Percentiles rank a stretch among this genome's conserved stretches.
phyloP scores from a whole-genome alignment of 2,888 invertebrate genomes.

The Scelioninae gen. 2 region DNA sequence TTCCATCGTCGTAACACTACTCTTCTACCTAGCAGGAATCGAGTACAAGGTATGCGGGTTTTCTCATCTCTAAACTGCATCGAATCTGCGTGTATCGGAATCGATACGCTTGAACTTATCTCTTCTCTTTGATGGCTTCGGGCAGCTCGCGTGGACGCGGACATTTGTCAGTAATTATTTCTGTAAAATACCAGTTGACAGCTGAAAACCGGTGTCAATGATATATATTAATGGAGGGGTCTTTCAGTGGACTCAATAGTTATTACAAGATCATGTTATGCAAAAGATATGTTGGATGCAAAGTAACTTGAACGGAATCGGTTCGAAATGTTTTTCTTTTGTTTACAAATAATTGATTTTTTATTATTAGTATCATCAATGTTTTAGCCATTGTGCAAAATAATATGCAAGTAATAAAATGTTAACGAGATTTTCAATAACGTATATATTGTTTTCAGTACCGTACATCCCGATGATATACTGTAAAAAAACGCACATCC shows the following conservation, averaged over 20 bases:
- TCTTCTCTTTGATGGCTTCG: slow-evolving; percentile 50
- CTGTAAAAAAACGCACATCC: too few relatives aligned
- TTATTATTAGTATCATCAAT: too few relatives aligned
- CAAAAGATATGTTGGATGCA: slow-evolving; percentile 51
- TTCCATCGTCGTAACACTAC: slow-evolving; percentile 49
- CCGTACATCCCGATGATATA: too few relatives aligned
- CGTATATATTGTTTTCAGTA: too few relatives aligned
- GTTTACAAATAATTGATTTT: too few relatives aligned
- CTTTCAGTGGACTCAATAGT: slow-evolving; percentile 42
- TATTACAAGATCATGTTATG: slow-evolving; percentile 53
- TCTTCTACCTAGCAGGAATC: slow-evolving; percentile 52
- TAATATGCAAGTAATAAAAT: too few relatives aligned
- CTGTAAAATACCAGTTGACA: slow-evolving; percentile 51
- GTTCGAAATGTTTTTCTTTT: too few relatives aligned
- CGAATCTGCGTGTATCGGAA: slow-evolving; percentile 55
- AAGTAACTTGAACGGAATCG: slow-evolving; percentile 36
- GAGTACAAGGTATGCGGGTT: slow-evolving; percentile 59
- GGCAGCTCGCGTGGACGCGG: slow-evolving; percentile 51
- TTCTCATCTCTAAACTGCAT: slow-evolving; percentile 60
- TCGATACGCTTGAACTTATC: slow-evolving; percentile 53
- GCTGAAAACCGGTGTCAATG: slow-evolving; percentile 58
- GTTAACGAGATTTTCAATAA: too few relatives aligned
- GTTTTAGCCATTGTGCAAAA: too few relatives aligned
- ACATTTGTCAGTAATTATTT: slow-evolving; percentile 56
- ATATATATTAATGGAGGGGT: slow-evolving; percentile 55